A percentile compares a stretch with the other conserved stretches of the same genome.
Conservation (phyloP, 2,888 invertebrate species). For the Platycheirus rosarum region DNA sequence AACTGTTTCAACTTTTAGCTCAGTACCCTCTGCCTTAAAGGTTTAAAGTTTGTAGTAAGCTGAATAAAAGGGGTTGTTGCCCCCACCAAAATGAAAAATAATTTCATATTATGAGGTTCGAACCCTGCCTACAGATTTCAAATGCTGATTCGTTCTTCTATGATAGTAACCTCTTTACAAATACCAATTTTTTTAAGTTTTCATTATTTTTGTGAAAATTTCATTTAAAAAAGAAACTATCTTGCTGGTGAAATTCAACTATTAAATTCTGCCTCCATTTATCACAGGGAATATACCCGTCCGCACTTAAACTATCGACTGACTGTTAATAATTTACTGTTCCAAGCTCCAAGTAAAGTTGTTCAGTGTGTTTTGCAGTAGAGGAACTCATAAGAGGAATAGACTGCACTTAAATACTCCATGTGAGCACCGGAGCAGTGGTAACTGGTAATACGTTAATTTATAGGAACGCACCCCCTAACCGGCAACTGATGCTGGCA, state of each 20-base stretch:
- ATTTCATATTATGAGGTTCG: no score
- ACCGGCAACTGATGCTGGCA: conserved; percentile 1
- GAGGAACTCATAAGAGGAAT: neutral
- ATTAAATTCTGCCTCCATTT: neutral
- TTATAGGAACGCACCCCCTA: conserved; percentile 68
- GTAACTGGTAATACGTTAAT: conserved; percentile 53
- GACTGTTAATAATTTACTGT: conserved; percentile 2
- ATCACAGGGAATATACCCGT: neutral
- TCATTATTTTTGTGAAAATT: neutral
- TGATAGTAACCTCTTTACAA: no score
- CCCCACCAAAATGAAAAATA: no score
- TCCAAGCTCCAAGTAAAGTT: conserved; percentile 8
- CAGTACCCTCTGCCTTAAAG: no score
- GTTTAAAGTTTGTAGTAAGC: no score
- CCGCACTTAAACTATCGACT: conserved; percentile 1
- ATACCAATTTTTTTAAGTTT: no score
- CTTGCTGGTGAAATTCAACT: conserved; percentile 9
- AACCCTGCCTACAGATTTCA: no score
- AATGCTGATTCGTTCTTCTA: no score
- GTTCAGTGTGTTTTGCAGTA: neutral
- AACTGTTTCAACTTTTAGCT: no score
- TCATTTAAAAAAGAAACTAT: neutral
- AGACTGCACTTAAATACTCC: conserved; percentile 30
- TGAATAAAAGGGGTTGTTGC: no score
- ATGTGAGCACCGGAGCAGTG: neutral